Conservation (phyloP, 53 echinoderm and acorn worm genomes). For the Holothuria leucospilota region DNA sequence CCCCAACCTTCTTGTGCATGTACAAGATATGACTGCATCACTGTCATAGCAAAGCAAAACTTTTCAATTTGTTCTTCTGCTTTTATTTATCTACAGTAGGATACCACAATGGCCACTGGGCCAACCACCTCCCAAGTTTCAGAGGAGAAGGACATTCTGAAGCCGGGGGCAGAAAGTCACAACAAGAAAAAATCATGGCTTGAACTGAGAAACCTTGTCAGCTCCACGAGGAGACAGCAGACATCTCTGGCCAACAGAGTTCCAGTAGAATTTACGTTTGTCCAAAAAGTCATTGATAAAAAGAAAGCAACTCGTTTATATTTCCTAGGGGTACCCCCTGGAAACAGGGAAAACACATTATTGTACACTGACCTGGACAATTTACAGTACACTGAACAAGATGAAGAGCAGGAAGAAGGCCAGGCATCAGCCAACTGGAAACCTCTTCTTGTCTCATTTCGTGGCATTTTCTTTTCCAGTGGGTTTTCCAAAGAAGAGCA, state of each 20-base stretch:
- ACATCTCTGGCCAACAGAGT: slow-evolving; percentile 87
- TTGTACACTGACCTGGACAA: slow-evolving; percentile 84
- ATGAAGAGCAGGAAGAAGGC: neutral
- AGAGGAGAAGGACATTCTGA: slow-evolving; percentile 69
- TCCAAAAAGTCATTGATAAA: slow-evolving; percentile 32
- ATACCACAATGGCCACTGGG: slow-evolving; percentile 88
- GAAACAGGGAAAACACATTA: slow-evolving; percentile 92
- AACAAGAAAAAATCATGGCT: slow-evolving; percentile 79
- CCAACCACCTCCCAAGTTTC: slow-evolving; percentile 79
- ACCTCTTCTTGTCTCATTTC: slow-evolving; percentile 87
- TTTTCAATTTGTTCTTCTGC: too few relatives aligned
- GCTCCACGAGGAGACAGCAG: slow-evolving; percentile 89
- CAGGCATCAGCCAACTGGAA: slow-evolving; percentile 47
- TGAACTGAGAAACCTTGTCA: slow-evolving; percentile 85
- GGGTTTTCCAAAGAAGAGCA: slow-evolving; percentile 96
- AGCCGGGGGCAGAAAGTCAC: slow-evolving; percentile 40
- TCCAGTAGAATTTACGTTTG: slow-evolving; percentile 88
- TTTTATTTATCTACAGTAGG: neutral
- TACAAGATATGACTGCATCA: too few relatives aligned
- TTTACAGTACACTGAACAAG: neutral
- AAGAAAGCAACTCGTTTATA: slow-evolving; percentile 75
- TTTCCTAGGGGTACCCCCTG: slow-evolving; percentile 84
- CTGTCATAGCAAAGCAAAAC: too few relatives aligned
- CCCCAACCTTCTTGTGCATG: too few relatives aligned
- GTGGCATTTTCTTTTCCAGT: slow-evolving; percentile 82